Base-by-base conservation (phyloP, 2,888 invertebrate genomes). In the Pedicia rivosa region DNA sequence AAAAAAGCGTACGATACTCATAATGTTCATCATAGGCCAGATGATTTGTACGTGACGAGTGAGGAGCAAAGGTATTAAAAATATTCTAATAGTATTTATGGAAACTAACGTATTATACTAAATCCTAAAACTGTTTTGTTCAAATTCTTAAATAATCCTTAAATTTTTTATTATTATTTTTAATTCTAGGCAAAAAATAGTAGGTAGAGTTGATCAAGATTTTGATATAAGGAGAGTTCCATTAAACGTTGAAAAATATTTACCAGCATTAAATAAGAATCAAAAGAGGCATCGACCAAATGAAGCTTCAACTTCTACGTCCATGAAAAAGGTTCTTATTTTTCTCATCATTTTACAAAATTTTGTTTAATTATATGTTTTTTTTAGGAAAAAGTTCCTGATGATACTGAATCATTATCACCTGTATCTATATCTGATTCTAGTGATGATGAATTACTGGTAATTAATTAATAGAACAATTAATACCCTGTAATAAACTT, bases 1-100 rank as follows among this genome's bases (percentile, higher is more conserved):
- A 63, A 72, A 47, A 69, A 67, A 53, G 74, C 75, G 1, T 76
- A 74, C 49, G 69, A 72, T 44, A 59, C 67, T 33, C 76, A 76
- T 50, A 66, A 72, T 17, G 67, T 65, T 37, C 72, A 70, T 51
- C 75, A 76, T 50, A 63, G 66, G 12, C 62, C 64, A 2, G 67
- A 69, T 40, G 76, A 75, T 54, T 52, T 72, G 31, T 75, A 74
- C 48, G 70, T 67, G 38, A 67, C 68, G 40, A 66, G 65, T 38
- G 73, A 71, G 55, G 65, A 65, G 43, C 64, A 66, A 46, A 59
- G 59, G 57, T 58, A 44, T 32, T 28, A n/a, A 13, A 10, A 24
- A 32, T 19, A 16, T 16, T 10, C n/a, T n/a, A n/a, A n/a, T n/a
- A n/a, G n/a, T n/a, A n/a, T n/a, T 30, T 1, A n/a, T n/a, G n/a